phyloP scores from a whole-genome alignment of 2,113 vertebrate genomes.

The Hymenochirus boettgeri region DNA sequence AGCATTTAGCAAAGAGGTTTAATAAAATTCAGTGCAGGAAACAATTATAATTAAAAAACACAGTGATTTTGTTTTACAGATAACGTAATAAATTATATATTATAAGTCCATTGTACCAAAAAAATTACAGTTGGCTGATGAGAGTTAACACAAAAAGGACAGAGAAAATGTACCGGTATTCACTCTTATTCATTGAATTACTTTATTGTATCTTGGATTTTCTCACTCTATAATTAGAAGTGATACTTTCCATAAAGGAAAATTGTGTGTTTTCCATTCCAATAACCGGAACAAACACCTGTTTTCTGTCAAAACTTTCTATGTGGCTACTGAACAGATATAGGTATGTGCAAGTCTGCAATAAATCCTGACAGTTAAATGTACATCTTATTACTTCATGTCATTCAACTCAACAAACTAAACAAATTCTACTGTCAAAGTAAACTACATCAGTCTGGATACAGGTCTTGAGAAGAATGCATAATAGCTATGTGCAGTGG shows the following conservation, averaged over 20 bases:
- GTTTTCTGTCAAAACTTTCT: too few species aligned
- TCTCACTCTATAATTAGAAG: not conserved
- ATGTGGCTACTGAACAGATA: too few species aligned
- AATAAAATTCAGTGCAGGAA: conserved; percentile 59
- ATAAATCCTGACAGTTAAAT: too few species aligned
- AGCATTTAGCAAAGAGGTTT: conserved; percentile 59
- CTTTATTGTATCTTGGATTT: not conserved
- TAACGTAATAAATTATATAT: not conserved
- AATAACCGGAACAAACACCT: too few species aligned
- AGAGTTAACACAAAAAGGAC: not conserved
- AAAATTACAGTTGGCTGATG: not conserved
- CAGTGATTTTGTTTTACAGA: too few species aligned
- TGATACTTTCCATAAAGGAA: not conserved
- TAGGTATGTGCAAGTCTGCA: not conserved
- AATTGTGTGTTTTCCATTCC: not conserved
- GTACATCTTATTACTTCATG: too few species aligned
- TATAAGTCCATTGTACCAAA: not conserved
- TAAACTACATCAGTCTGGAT: not conserved
- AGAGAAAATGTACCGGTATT: too few species aligned
- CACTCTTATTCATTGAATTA: not conserved
- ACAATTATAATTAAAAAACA: conserved; percentile 9
- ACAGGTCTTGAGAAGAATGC: not conserved
- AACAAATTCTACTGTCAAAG: not conserved
- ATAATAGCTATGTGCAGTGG: not conserved
- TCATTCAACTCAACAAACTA: too few species aligned